Base-by-base conservation (phyloP, 2,888 invertebrate genomes). In the Dynastes hyllus region DNA sequence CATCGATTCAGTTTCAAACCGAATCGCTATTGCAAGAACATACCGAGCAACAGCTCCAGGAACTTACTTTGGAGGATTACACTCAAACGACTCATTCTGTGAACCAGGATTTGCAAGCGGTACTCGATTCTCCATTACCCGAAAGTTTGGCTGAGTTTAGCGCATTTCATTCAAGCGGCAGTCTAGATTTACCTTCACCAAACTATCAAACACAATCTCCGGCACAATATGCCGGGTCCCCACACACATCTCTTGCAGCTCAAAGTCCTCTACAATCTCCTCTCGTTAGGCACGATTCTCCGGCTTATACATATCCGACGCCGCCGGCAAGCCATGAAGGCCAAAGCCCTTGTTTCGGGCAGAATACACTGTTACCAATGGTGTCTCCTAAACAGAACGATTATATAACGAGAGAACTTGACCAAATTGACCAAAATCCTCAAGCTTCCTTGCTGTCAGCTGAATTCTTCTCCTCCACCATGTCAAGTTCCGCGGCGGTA, bases 291-390 rank as follows among this genome's bases (percentile, higher is more conserved):
- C 92, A 92, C 84, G 92, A 92, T 79, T 94, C 95, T n/a, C 95
- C 95, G 0, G 93, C 94, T 53, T 91, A 96, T 84, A 93, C 95
- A 29, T 96, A 96, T 86, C 96, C 96, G 2, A 96, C 96, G 8
- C 96, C 96, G 29, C 96, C 96, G 3, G 96, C 96, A 0, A 96
- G 96, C 83, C 96, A 96, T 84, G 96, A 96, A 89, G 95, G 95
- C 29, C 93, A 94, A 80, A 93, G 93, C 81, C 94, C 94, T 9
- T 89, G 88, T 79, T 89, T 89, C 81, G 88, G 87, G 11, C 89
- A 88, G 81, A 88, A 87, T 79, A 84, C 88, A 2, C 84, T 88
- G 45, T 84, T 90, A 37, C 89, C 89, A 2, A 85, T 90, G 86
- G 88, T 89, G 3, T 89, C 89, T 3, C 89, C 90, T 0, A 89